Base-by-base conservation (phyloP, 2,888 invertebrate species). In the Agriopis leucophaearia region DNA sequence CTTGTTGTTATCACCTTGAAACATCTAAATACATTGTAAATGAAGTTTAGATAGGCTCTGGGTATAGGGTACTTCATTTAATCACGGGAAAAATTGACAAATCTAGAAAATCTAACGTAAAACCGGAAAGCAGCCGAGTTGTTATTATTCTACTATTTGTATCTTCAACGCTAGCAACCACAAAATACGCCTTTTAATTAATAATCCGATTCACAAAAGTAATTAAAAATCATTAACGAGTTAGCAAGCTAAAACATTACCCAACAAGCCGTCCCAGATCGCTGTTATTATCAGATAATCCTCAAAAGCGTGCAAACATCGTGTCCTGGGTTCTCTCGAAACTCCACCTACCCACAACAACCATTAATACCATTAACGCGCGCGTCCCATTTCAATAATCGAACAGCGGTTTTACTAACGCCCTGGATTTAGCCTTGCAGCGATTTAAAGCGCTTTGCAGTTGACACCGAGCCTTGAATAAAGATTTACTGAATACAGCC, bases 401-500 rank as follows among this genome's bases (percentile, higher is more conserved):
- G 76, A 77, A 75, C 74, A 73, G 70, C 74, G 81, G 75, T 78
- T 78, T 78, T 66, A 67, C 74, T 76, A 77, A 76, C 75, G 74
- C 54, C 47, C 40, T 50, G 58, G 51, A 63, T 59, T 66, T 56
- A 64, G 69, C 60, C 67, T 65, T 66, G 65, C 62, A 72, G 67
- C 60, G 56, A 63, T 73, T 69, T 72, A 75, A 66, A 69, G 71
- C 73, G 75, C 74, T 80, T 79, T 82, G 82, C 81, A 76, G 73
- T 77, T 83, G 83, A 84, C 81, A 82, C 76, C 77, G 59, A 71
- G 62, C 73, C 73, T 70, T 80, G 69, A 79, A 78, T 72, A 75
- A 83, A 80, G 79, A 84, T 84, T 82, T 82, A 83, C 76, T 76
- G 81, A 83, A 80, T 75, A 78, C 77, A 73, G 72, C 78, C 71